Base-by-base conservation (phyloP, 1,140 invertebrate species). In the Temnothorax curvispinosus region DNA sequence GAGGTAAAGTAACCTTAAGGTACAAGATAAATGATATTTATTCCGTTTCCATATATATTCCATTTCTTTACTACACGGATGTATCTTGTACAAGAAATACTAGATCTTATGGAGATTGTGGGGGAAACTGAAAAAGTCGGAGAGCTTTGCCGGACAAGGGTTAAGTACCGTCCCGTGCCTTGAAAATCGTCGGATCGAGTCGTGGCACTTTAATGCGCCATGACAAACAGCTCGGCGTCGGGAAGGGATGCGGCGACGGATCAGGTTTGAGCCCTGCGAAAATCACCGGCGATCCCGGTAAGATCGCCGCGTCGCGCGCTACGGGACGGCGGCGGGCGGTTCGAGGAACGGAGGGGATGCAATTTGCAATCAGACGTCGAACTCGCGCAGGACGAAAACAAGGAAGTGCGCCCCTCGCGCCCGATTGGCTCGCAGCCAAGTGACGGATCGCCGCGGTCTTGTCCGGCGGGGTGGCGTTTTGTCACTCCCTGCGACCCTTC, bases 281-380 rank as follows among this genome's bases (percentile, higher is more conserved):
- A 60, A 35, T 38, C 65, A 89, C 86, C 88, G 52, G 52, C 52
- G 89, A 87, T 87, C 78, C 13, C 47, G 21, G 32, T 18, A 56
- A 75, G 77, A 87, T 86, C 77, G 50, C 58, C 64, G 11, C 27
- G 65, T 50, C 44, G 56, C 56, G 47, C 64, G 11, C 27, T 41
- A 69, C 44, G 56, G 65, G 47, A 44, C 35, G 27, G 27, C 27
- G 27, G 44, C 27, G 44, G 21, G 72, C 18, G 13, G 21, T 52
- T 27, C 18, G n/a, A 18, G 27, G 27, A 27, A 27, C 27, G 27
- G 21, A 35, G 47, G 47, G 74, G 65, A 81, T 64, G 89, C 90
- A 91, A 91, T 91, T 91, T 90, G 89, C 89, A 90, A 91, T 91
- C 87, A 78, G 81, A 86, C 60, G 87, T 86, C 86, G 82, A 91